Percentiles rank a stretch among this genome's conserved stretches.
These are phyloP conservation scores for Nyctereutes procyonoides DNA, from an alignment of 2,113 vertebrate genomes.

Conservation along the genomic window DNA sequence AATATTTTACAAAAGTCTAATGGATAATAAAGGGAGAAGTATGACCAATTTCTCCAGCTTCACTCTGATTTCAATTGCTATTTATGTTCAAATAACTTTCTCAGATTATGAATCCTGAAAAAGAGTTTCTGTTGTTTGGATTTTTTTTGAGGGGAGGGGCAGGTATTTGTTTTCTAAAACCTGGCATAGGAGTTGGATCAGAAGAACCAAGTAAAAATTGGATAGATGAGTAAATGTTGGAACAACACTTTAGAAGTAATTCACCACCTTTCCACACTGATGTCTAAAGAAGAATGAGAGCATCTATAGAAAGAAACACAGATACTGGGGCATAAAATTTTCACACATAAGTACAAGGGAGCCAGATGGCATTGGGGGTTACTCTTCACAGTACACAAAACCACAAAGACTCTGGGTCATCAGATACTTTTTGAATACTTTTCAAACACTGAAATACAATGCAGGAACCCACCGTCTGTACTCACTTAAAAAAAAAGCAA, in stretches of 20 bases:
- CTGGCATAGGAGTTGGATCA: background rate
- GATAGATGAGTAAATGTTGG: conserved; percentile 39
- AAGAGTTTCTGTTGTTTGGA: background rate
- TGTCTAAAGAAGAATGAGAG: conserved; percentile 28
- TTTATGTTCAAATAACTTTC: conserved; percentile 30
- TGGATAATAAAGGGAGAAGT: background rate
- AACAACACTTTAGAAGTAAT: conserved; percentile 62
- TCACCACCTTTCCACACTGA: background rate
- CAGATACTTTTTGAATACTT: conserved; percentile 39
- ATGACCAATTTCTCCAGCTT: background rate
- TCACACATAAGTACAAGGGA: background rate
- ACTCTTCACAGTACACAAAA: conserved; percentile 70
- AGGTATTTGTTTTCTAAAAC: background rate
- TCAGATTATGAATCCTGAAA: conserved; percentile 61
- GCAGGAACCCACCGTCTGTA: conserved; percentile 65
- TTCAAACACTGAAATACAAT: conserved; percentile 54
- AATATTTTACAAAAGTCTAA: too few species aligned
- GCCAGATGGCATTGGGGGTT: conserved; percentile 64
- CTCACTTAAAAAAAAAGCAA: conserved; percentile 75
- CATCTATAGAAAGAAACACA: conserved; percentile 22
- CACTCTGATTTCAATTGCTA: background rate
- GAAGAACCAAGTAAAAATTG: background rate
- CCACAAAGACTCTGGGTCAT: conserved; percentile 35
- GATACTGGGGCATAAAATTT: background rate
- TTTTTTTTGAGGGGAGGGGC: background rate